Base-by-base conservation (phyloP, 2,113 vertebrate genomes). In the Siniperca knerii region DNA sequence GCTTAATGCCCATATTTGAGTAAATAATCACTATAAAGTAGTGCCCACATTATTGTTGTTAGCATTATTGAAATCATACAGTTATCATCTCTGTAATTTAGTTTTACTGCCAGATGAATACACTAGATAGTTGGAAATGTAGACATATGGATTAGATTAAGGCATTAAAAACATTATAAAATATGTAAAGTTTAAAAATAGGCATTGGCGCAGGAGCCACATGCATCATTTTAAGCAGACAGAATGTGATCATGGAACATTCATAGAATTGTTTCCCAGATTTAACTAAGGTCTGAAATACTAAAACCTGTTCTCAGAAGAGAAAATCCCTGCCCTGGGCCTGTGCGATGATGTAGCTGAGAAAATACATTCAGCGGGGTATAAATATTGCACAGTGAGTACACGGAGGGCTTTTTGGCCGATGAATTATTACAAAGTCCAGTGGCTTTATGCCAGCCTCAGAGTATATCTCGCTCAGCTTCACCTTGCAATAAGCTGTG, bases 361-460 rank as follows among this genome's bases (percentile, higher is more conserved):
- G 76, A 57, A 81, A 93, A 90, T 81, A 80, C 87, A 92, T 91
- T 90, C 92, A 82, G 87, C 16, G 3, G 54, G 80, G 82, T 87
- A 94, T 95, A 94, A 95, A 94, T 95, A 94, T 95, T 95, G 84
- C 89, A 95, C 70, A 61, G 83, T 66, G 83, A 93, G 90, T 89
- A 91, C 90, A 91, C 68, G 68, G 87, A 87, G 86, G 87, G 93
- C 87, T 88, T 92, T 94, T 94, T 89, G 87, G 89, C 75, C 78
- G 23, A 94, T 95, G 85, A 94, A 94, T 93, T 94, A 94, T 94
- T 93, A 90, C 83, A 55, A 92, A 91, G 92, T 90, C 88, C 81
- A 61, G 87, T 91, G 92, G 93, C 92, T 92, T 81, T 55, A 4
- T 75, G 82, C 91, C 89, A 90, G 82, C 77, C 71, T 55, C 67